phyloP scores from a whole-genome alignment of 37 sponge, comb jelly and placozoan genomes.

The Axinella damicornis region DNA sequence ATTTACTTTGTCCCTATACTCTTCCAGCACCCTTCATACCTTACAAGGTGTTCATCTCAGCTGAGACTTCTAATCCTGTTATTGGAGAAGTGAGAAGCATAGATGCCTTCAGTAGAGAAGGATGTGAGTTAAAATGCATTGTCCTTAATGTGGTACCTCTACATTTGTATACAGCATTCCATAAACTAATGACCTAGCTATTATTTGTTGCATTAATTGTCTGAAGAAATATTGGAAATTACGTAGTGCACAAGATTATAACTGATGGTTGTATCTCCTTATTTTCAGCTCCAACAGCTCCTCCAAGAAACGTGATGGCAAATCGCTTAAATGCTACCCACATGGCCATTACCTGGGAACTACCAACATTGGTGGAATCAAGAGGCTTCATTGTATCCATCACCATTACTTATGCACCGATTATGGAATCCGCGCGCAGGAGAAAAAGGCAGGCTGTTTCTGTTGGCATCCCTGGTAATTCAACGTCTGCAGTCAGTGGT shows the following conservation, averaged over 20 bases:
- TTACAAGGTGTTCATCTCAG: slow-evolving; percentile 12
- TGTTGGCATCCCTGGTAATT: background rate
- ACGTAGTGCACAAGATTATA: too few relatives aligned
- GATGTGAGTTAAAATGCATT: slow-evolving; percentile 29
- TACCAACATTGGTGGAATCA: slow-evolving; percentile 17
- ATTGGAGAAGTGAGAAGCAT: background rate
- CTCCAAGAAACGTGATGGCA: background rate
- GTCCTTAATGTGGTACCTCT: too few relatives aligned
- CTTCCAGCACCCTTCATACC: slow-evolving; percentile 14
- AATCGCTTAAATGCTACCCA: slow-evolving; percentile 27
- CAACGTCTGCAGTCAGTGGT: slow-evolving; percentile 15
- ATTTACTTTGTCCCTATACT: too few relatives aligned
- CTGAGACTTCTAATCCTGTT: background rate
- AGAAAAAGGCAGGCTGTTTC: slow-evolving; percentile 9
- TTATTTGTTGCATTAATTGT: background rate
- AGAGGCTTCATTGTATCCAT: slow-evolving; percentile 13
- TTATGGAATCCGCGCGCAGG: background rate
- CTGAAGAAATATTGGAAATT: too few relatives aligned
- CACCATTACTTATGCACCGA: background rate
- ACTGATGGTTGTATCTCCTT: too few relatives aligned
- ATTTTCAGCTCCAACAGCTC: slow-evolving; percentile 16
- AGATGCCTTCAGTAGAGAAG: slow-evolving; percentile 14
- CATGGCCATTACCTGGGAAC: slow-evolving; percentile 10
- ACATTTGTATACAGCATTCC: too few relatives aligned
- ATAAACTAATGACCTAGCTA: too few relatives aligned